Percentiles rank a stretch among this genome's conserved stretches.
phyloP scores from a whole-genome alignment of 2,888 invertebrate species.

The Gnatocerus cornutus region DNA sequence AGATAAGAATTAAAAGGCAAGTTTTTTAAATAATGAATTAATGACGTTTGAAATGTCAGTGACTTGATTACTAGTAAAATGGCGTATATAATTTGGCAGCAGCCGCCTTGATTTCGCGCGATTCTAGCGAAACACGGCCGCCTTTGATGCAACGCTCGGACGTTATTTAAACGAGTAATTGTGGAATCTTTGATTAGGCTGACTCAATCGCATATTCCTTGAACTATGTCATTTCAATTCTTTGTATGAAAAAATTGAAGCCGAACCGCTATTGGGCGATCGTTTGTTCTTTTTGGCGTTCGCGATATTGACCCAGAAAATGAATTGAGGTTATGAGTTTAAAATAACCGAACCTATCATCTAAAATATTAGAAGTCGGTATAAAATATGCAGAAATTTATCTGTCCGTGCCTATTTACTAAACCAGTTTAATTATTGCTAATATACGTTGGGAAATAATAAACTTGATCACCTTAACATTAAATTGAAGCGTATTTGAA shows the following conservation, averaged over 20 bases:
- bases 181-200: constrained; percentile 20
- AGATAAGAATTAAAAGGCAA: too few relatives aligned
- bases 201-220: constrained; percentile 20
- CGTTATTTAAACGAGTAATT: constrained; percentile 13
- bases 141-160: not conserved
- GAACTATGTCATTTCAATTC: constrained; percentile 20
- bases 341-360: constrained; percentile 45
- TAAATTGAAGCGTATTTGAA: constrained; percentile 54
- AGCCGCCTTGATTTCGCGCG: not conserved
- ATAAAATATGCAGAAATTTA: constrained; percentile 45
- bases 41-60: too few relatives aligned
- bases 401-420: constrained; percentile 41
- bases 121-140: too few relatives aligned
- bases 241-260: constrained; percentile 4
- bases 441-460: constrained; percentile 46
- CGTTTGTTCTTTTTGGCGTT: constrained; percentile 12
- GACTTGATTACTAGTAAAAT: too few relatives aligned
- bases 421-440: constrained; percentile 47
- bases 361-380: constrained; percentile 40
- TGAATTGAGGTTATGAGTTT: constrained; percentile 56
- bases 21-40: too few relatives aligned
- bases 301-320: constrained; percentile 47
- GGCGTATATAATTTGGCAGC: too few relatives aligned
- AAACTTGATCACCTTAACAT: constrained; percentile 55
- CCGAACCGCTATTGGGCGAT: not conserved